These are phyloP conservation scores for Gobius niger DNA, from an alignment of 2,113 vertebrate genomes.

Conservation along the genomic window DNA sequence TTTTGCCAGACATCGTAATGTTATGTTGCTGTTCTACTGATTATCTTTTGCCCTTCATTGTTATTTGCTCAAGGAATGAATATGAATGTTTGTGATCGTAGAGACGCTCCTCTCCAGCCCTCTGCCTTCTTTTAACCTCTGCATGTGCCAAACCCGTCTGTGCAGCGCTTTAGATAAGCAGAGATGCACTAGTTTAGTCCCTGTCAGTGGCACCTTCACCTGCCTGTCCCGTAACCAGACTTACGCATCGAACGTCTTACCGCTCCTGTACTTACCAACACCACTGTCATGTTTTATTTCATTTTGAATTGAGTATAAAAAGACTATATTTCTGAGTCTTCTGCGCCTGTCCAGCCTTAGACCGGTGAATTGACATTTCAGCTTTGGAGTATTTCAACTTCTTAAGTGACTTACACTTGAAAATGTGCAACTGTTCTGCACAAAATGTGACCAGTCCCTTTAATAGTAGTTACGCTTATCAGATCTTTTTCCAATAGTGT, in stretches of 20 bases:
- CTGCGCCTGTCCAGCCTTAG: slow-evolving; percentile 11
- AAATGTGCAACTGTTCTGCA: slow-evolving; percentile 19
- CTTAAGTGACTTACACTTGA: slow-evolving; percentile 19
- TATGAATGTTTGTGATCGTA: slow-evolving; percentile 14
- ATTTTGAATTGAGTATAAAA: no score
- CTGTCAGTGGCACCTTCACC: slow-evolving; percentile 17
- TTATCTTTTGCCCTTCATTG: not conserved
- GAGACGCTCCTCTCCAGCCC: slow-evolving; percentile 14
- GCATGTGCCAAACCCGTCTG: slow-evolving; percentile 70
- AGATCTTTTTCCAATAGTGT: slow-evolving; percentile 28
- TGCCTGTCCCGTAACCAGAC: not conserved
- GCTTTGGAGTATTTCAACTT: slow-evolving; percentile 19
- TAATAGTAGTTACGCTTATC: slow-evolving; percentile 31
- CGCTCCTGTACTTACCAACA: slow-evolving; percentile 29
- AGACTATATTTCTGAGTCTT: not conserved
- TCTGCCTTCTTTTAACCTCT: slow-evolving; percentile 31
- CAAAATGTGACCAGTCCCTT: slow-evolving; percentile 45
- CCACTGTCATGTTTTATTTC: slow-evolving; percentile 14
- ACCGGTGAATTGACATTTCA: slow-evolving; percentile 12
- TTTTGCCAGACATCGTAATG: slow-evolving; percentile 39
- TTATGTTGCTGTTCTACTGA: slow-evolving; percentile 21
- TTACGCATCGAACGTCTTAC: slow-evolving; percentile 11
- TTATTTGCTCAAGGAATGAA: slow-evolving; percentile 32
- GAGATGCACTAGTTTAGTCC: slow-evolving; percentile 58
- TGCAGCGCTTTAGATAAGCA: slow-evolving; percentile 51